Conservation (phyloP, 2,113 vertebrate species). For the Leucosticte australis region DNA sequence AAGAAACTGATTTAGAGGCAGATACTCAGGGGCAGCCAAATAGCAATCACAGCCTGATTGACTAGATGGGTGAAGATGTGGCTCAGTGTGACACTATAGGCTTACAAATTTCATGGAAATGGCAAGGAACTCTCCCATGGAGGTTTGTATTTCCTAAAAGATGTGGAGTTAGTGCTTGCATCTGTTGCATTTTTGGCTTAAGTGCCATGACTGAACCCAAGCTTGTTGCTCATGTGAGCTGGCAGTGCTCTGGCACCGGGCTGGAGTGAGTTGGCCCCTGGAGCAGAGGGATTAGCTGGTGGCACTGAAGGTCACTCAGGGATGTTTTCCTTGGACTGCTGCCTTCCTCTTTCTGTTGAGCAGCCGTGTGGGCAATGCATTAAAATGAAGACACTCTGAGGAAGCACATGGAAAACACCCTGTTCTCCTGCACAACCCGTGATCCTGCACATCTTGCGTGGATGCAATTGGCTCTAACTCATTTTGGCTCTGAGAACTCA, state of each 20-base stretch:
- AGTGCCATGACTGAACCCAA: background rate
- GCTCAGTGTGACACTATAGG: background rate
- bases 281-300: background rate
- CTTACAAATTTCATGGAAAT: background rate
- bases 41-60: background rate
- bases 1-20: background rate
- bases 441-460: background rate
- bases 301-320: background rate
- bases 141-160: background rate
- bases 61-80: background rate
- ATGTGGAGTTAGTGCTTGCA: background rate
- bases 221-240: background rate
- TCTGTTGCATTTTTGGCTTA: background rate
- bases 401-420: background rate
- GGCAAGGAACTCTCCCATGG: background rate
- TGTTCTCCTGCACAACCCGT: background rate
- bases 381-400: background rate
- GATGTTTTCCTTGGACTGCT: conserved; percentile 11
- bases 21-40: background rate
- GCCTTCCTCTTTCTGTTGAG: background rate
- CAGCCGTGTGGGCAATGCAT: background rate
- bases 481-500: background rate
- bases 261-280: background rate
- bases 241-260: background rate
- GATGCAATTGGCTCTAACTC: background rate